Conservation (phyloP, 2,888 invertebrate species). For the Tillus elongatus region DNA sequence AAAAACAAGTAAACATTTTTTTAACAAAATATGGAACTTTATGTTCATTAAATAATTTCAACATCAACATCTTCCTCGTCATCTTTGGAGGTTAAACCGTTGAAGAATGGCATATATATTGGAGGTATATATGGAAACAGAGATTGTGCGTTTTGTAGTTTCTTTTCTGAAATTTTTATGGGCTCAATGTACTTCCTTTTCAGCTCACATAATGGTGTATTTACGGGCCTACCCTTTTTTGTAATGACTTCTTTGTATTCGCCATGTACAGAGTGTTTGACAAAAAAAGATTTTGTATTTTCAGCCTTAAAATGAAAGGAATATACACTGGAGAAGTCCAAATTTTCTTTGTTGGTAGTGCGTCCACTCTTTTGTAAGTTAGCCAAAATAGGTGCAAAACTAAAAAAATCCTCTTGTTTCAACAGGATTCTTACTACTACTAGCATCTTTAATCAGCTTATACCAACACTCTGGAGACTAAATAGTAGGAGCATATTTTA, state of each 20-base stretch:
- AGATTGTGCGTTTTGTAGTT: constrained; percentile 3
- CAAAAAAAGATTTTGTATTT: constrained; percentile 6
- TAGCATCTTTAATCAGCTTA: constrained; percentile 7
- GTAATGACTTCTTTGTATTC: background rate
- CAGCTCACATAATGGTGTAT: background rate
- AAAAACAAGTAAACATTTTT: no score
- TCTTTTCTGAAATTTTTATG: constrained; percentile 4
- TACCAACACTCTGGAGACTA: constrained; percentile 10
- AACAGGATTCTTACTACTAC: background rate
- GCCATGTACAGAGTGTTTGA: constrained; percentile 6
- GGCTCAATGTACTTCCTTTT: constrained; percentile 5
- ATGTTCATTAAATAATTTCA: no score
- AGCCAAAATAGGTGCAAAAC: background rate
- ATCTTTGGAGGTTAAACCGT: background rate
- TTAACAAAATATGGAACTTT: no score
- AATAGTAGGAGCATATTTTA: constrained; percentile 8
- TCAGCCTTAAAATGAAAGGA: constrained; percentile 7
- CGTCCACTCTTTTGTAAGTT: background rate
- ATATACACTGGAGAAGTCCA: constrained; percentile 3
- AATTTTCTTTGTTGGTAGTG: constrained; percentile 2
- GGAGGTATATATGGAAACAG: background rate
- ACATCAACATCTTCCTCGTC: background rate
- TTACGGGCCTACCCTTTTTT: constrained; percentile 5
- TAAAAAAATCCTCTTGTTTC: background rate
- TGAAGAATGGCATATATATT: background rate